Evolutionary conservation across 2,113 vertebrate genomes (phyloP), one percentile per base, ranked within the genome.

Genomic region (Petrocephalus zakoni): DNA sequence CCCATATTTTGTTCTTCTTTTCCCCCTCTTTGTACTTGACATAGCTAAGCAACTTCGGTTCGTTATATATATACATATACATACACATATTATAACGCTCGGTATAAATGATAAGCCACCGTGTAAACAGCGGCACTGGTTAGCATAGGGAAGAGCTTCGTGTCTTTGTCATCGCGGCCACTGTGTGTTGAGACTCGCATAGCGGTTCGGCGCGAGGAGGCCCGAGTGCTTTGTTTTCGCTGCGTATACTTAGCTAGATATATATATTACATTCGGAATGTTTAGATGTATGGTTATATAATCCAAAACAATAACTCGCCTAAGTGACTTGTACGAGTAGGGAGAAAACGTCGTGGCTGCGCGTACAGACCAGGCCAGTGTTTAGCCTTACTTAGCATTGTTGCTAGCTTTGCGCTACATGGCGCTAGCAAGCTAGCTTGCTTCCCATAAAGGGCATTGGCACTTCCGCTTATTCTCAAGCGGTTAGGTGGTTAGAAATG

Each of bases 1-100:
- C 88, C 46, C 88, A 47, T 37, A 37, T 9, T 61, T 90, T 88
- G 89, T 87, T 81, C 56, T 85, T 0, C 4, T 46, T 22, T 56
- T 86, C 46, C 89, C 84, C 52, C 55, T 88, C 34, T 52, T 15
- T 6, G 25, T 17, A 78, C 21, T 42, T 68, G 83, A 25, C 86
- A 46, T 86, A 21, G 0, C 21, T 9, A 19, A 13, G 11, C 22
- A 4, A 22, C 49, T 22, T 83, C 5, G 17, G 29, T 19, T 78
- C 13, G 34, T 78, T 19, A 17, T 6, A 42, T 37, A 78, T 78
- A 78, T 78, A n/a, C n/a, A n/a, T n/a, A n/a, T n/a, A n/a, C n/a
- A n/a, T n/a, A n/a, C n/a, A n/a, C n/a, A n/a, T n/a, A n/a, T n/a
- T n/a, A n/a, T 78, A 42, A 78, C 17, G 19, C 17, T 42, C 34